Evolutionary conservation across 2,888 invertebrate genomes (phyloP).

Genomic region (Nephrotoma appendiculata): DNA sequence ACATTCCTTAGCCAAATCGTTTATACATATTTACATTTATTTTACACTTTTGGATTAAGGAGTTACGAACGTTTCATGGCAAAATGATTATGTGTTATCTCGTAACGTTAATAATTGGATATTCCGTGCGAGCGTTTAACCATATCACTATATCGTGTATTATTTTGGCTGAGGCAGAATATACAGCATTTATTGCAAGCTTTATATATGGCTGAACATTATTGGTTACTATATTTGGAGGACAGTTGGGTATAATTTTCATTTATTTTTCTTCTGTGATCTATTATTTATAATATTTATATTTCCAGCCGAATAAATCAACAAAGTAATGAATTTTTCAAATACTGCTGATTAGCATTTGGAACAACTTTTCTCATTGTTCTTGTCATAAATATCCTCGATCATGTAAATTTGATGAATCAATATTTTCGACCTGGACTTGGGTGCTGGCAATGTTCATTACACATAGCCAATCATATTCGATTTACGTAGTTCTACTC

Average conservation of each 20-base stretch:
- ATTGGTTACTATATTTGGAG: slow-evolving; percentile 81
- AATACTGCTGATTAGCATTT: no score
- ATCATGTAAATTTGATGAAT: no score
- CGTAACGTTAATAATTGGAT: neutral
- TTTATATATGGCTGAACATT: slow-evolving; percentile 79
- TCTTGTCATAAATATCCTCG: no score
- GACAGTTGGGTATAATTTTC: slow-evolving; percentile 12
- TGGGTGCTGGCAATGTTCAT: no score
- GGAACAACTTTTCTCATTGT: no score
- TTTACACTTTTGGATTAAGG: slow-evolving; percentile 56
- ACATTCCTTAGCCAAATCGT: neutral
- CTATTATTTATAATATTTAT: no score
- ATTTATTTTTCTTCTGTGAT: no score
- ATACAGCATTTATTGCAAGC: slow-evolving; percentile 53
- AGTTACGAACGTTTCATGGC: slow-evolving; percentile 32
- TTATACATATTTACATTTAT: slow-evolving; percentile 38
- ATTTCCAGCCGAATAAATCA: no score
- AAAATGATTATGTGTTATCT: neutral
- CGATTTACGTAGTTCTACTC: no score
- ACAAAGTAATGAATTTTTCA: no score
- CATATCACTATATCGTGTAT: neutral
- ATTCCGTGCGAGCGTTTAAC: neutral
- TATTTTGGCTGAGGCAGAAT: neutral
- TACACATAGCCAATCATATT: no score
- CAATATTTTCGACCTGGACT: no score